Evolutionary conservation across 2,888 invertebrate genomes (phyloP).

Genomic region (Nomada ruficornis): DNA sequence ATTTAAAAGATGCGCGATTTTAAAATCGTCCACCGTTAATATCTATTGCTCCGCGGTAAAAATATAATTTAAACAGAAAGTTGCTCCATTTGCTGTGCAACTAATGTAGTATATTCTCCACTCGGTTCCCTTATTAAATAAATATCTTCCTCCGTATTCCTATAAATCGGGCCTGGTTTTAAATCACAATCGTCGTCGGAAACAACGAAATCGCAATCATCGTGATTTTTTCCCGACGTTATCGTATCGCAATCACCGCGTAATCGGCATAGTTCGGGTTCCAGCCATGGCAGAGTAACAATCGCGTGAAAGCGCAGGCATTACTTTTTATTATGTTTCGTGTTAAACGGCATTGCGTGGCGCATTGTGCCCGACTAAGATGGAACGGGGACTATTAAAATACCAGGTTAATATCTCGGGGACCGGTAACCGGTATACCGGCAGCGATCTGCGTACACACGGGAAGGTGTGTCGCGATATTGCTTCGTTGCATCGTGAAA

Average conservation of each 20-base stretch:
- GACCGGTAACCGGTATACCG: slow-evolving; percentile 57
- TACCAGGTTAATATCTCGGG: slow-evolving; percentile 72
- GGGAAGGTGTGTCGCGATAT: slow-evolving; percentile 43
- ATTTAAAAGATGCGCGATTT: too few relatives aligned
- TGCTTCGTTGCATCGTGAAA: slow-evolving; percentile 40
- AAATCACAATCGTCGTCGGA: not conserved
- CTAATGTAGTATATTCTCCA: too few relatives aligned
- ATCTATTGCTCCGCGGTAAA: too few relatives aligned
- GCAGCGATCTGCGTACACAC: slow-evolving; percentile 51
- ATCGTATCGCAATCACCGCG: slow-evolving; percentile 25
- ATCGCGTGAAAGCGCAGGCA: slow-evolving; percentile 48
- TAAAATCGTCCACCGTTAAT: too few relatives aligned
- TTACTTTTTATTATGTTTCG: slow-evolving; percentile 57
- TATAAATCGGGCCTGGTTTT: not conserved
- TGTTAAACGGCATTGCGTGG: slow-evolving; percentile 48
- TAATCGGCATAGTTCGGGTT: slow-evolving; percentile 35
- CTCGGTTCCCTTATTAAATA: too few relatives aligned
- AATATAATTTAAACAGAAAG: too few relatives aligned
- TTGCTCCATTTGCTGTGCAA: too few relatives aligned
- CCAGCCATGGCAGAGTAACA: slow-evolving; percentile 21
- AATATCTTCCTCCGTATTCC: too few relatives aligned
- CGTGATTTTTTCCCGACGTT: slow-evolving; percentile 3
- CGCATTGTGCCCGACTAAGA: slow-evolving; percentile 29
- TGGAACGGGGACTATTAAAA: slow-evolving; percentile 68
- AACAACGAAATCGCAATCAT: not conserved